A percentile compares a stretch with the other conserved stretches of the same genome.
Conservation (phyloP, 2,113 vertebrate species). For the Triplophysa siluroides region DNA sequence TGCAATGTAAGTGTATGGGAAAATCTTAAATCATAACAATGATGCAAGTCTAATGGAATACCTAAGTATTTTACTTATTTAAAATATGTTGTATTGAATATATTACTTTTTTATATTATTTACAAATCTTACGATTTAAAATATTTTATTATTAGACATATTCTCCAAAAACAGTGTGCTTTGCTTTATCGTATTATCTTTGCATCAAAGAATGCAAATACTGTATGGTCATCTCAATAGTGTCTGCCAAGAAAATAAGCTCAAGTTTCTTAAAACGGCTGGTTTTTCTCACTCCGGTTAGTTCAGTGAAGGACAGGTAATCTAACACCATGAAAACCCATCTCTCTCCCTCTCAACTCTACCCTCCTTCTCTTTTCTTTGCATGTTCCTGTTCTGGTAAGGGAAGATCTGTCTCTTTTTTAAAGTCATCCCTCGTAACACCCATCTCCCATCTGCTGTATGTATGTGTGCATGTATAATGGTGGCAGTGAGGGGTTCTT, state of each 20-base stretch:
- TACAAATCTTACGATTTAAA: too few relatives aligned
- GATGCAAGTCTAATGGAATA: background rate
- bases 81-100: too few relatives aligned
- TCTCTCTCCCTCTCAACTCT: slow-evolving; percentile 65
- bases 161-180: too few relatives aligned
- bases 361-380: slow-evolving; percentile 40
- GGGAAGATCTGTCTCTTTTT: slow-evolving; percentile 65
- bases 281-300: slow-evolving; percentile 48
- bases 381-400: slow-evolving; percentile 56
- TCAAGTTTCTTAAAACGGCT: slow-evolving; percentile 66
- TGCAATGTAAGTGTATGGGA: too few relatives aligned
- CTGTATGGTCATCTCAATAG: background rate
- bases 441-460: slow-evolving; percentile 72
- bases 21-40: background rate
- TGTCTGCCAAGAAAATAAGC: slow-evolving; percentile 2
- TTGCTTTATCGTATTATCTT: too few relatives aligned
- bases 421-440: slow-evolving; percentile 65
- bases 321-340: slow-evolving; percentile 70
- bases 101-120: too few relatives aligned
- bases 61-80: background rate
- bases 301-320: slow-evolving; percentile 69
- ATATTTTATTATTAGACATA: too few relatives aligned
- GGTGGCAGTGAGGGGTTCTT: background rate
- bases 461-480: slow-evolving; percentile 28
- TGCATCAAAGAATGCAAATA: background rate